phyloP scores from a whole-genome alignment of 2,797 vertebrate species.

The Aeoliscus strigatus region DNA sequence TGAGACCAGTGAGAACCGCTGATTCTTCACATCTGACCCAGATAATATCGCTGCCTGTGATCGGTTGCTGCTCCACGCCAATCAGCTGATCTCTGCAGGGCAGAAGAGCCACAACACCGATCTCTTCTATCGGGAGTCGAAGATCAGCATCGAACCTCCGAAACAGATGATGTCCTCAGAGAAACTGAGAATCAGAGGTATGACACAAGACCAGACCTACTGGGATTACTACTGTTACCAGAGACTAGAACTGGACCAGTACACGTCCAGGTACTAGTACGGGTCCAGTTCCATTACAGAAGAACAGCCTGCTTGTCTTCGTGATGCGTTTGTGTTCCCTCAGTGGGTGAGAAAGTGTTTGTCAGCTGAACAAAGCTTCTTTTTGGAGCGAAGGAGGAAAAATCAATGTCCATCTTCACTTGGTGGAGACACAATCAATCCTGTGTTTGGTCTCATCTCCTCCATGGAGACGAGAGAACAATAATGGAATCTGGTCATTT shows the following conservation, averaged over 20 bases:
- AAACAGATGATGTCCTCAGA: too few species aligned
- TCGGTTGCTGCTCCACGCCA: constrained; percentile 22
- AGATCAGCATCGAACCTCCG: constrained; percentile 39
- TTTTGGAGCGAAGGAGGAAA: constrained; percentile 21
- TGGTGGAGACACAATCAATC: constrained; percentile 53
- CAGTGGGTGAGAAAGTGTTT: constrained; percentile 19
- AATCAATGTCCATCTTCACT: constrained; percentile 61
- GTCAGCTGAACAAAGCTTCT: constrained; percentile 46
- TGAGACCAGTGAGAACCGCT: constrained; percentile 43
- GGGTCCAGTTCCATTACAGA: too few species aligned
- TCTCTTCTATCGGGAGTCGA: constrained; percentile 47
- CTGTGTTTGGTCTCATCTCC: constrained; percentile 37
- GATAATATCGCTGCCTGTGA: constrained; percentile 53
- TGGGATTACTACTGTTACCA: too few species aligned
- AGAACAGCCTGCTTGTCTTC: constrained; percentile 9
- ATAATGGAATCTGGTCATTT: constrained; percentile 58
- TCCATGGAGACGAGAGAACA: constrained; percentile 59
- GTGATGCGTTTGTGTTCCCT: constrained; percentile 20
- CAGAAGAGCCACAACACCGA: constrained; percentile 40
- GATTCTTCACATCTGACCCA: constrained; percentile 55
- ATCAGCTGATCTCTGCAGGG: constrained; percentile 35
- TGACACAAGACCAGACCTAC: too few species aligned
- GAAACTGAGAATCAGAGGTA: too few species aligned
- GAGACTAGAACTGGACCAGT: not conserved
- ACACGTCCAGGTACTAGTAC: too few species aligned